Base-by-base conservation (phyloP, 2,888 invertebrate species). In the Habrosyne pyritoides region DNA sequence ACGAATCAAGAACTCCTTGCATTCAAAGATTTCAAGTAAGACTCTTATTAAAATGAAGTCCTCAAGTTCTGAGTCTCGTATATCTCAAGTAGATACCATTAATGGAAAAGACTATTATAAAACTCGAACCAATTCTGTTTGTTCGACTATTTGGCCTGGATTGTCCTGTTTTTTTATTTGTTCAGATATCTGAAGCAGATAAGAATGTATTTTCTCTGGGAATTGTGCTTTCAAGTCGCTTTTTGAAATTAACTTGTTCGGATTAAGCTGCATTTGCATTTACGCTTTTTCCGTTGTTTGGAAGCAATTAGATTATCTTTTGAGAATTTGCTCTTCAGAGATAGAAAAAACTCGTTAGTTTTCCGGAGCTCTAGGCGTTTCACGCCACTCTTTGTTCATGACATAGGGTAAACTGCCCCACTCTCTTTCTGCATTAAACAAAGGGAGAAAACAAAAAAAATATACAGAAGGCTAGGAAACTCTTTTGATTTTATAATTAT, bases 71-170 rank as follows among this genome's bases (percentile, higher is more conserved):
- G n/a, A 14, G 36, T 36, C 14, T 49, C 14, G 30, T 26, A 50
- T 50, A 21, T 12, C 28, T 30, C 10, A 24, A 26, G 28, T 26
- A 28, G 28, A 50, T 30, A 30, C 30, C 28, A 50, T 21, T 50
- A 50, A 26, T 21, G 28, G 21, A 26, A 50, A 8, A 8, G 26
- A 33, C 8, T 33, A 0, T 48, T 47, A 24, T 28, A 49, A 28
- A 21, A 30, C 30, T 28, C 10, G n/a, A 50, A 50, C 50, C 50
- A 50, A 50, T 50, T 50, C 28, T 50, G 48, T 50, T 21, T 30
- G 12, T 14, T 21, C 42, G 8, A 6, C 50, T 18, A 14, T 50
- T 50, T 21, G 50, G 30, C 50, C 30, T 12, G 49, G 26, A 14
- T 49, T 49, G 18, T 49, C 7, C 26, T 6, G 36, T 42, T 42